Evolutionary conservation across 2,113 vertebrate species (phyloP), one percentile per base, ranked within the genome.

Genomic region (Ammospiza nelsoni): DNA sequence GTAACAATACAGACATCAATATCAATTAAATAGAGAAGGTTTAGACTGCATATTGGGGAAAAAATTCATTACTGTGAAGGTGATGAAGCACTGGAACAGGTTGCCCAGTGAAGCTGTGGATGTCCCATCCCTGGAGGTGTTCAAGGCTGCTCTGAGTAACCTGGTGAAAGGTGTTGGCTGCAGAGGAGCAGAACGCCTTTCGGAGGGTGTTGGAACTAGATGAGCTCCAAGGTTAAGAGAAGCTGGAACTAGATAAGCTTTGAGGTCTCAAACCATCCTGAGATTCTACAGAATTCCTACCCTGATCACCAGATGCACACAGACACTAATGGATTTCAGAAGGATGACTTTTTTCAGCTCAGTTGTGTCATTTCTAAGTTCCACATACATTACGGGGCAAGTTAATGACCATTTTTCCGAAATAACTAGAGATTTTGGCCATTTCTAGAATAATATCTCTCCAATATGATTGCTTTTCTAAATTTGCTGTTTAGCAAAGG

Each of bases 381-480:
- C 31, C 15, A 11, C 0, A 1, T n/a, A 27, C 4, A 13, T 33
- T 16, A 62, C 0, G 0, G 31, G 27, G 14, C 33, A 54, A 79
- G 43, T 49, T 31, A 43, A 7, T 0, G 0, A 18, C 19, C 0
- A 2, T 85, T 66, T 73, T 54, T 20, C 28, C 31, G n/a, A 24
- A 72, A 24, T 17, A 75, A 61, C 44, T 31, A 59, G 8, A 21
- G 12, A 54, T 85, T 92, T 76, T 37, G 9, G 28, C 33, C 0
- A 2, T 71, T 67, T 74, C 33, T 63, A 46, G 48, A 67, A 81
- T 29, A 46, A 19, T 24, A 5, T 28, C 49, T 33, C 10, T n/a
- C 43, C 25, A 41, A 11, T 14, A 22, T 2, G 9, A 15, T 4
- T 46, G 35, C 1, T 2, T 39, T 71, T 74, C 49, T 19, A 4